Base-by-base conservation (phyloP, 2,113 vertebrate genomes). In the Brachionichthys hirsutus region DNA sequence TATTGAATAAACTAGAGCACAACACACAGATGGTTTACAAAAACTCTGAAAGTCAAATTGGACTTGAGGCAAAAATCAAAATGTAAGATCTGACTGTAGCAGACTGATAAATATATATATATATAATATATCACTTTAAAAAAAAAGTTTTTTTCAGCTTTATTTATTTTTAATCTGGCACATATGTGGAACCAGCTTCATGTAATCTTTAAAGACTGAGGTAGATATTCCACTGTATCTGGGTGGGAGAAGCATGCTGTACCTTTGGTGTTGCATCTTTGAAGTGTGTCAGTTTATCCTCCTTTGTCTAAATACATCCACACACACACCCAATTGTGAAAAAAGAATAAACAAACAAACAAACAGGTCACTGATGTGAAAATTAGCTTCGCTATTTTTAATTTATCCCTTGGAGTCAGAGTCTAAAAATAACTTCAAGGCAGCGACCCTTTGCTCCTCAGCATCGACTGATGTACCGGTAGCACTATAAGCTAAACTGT, bases 1-100 rank as follows among this genome's bases (percentile, higher is more conserved):
- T 73, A 76, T 56, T 70, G 61, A 82, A 86, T 70, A 88, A 87
- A 86, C 73, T 73, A 90, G 87, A 90, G 89, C 89, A 91, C 89
- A 91, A 91, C 70, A 87, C 75, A 80, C 60, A 67, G 51, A 67
- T 68, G 79, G 83, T 77, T 86, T 70, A 76, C 67, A 62, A 82
- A 67, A 78, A 75, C 81, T 85, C 75, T 73, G 77, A 78, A 78
- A 80, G 61, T 67, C 43, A 65, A n/a, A 13, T 42, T 73, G 52
- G 72, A 82, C 49, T 78, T 57, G 9, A 69, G 57, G 51, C 52
- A 76, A 76, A 12, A 41, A 65, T 56, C 36, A 13, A 78, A 77
- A 80, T 77, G 67, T 67, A 60, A 66, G 17, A 66, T 76, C 50
- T 48, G 54, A 69, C 47, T 48, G 15, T 58, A 66, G 52, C 52